A percentile compares a stretch with the other conserved stretches of the same genome.
phyloP scores from a whole-genome alignment of 2,113 vertebrate species.

The Mus spicilegus region DNA sequence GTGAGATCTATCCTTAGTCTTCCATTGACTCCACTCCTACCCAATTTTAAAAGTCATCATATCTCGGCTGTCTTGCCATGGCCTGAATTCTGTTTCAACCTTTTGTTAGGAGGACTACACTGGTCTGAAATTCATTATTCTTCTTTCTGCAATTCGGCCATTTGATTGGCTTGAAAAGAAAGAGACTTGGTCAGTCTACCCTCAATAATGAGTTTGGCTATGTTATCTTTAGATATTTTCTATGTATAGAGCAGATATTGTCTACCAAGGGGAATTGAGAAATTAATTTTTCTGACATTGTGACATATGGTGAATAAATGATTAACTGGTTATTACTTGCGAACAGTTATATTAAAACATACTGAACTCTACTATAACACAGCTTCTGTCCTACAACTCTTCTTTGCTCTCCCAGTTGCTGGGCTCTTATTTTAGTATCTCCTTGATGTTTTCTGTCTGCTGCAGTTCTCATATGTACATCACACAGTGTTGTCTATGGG shows the following conservation, averaged over 20 bases:
- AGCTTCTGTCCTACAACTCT: background rate
- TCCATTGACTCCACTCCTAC: background rate
- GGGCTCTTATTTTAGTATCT: background rate
- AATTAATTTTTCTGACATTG: background rate
- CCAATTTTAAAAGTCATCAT: background rate
- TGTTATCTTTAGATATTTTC: background rate
- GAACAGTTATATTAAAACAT: background rate
- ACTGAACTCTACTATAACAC: background rate
- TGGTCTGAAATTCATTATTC: background rate
- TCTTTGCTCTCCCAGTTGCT: background rate
- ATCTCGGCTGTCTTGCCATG: background rate
- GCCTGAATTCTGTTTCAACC: background rate
- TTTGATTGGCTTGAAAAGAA: background rate
- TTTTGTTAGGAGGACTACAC: background rate
- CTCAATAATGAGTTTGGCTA: background rate
- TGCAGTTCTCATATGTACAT: accelerated
- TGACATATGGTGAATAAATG: background rate
- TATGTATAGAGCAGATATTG: background rate
- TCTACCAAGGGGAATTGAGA: background rate
- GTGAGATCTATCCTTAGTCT: background rate
- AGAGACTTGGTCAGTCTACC: background rate
- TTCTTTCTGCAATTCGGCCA: background rate
- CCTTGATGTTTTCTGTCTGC: background rate
- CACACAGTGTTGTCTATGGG: background rate
- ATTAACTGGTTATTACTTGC: background rate